phyloP scores from a whole-genome alignment of 2,113 vertebrate species.

The Cyprinus carpio region DNA sequence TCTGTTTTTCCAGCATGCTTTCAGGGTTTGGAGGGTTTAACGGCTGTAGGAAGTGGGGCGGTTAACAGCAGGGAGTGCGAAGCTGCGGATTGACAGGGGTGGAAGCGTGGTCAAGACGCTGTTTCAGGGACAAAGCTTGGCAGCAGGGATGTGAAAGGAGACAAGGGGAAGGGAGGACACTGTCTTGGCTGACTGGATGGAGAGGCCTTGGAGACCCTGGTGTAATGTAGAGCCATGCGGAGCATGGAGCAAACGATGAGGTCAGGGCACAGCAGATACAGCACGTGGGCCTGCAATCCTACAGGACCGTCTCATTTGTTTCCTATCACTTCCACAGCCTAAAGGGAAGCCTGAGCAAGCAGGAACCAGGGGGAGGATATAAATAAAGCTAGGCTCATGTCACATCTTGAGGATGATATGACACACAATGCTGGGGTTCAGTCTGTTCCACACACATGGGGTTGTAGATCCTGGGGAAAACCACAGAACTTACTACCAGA shows the following conservation, averaged over 20 bases:
- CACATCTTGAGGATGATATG: constrained; percentile 12
- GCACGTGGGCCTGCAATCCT: constrained; percentile 38
- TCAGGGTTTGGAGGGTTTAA: not conserved
- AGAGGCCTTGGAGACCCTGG: constrained; percentile 48
- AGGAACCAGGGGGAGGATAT: constrained; percentile 30
- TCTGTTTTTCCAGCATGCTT: constrained; percentile 35
- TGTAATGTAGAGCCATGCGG: constrained; percentile 45
- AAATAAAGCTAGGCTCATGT: constrained; percentile 35
- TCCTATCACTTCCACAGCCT: constrained; percentile 34
- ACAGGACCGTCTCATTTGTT: constrained; percentile 54
- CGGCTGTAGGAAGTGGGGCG: constrained; percentile 3
- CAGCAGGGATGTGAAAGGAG: not conserved
- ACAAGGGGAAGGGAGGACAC: constrained; percentile 24
- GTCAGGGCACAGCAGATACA: constrained; percentile 49
- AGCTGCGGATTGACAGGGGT: not conserved
- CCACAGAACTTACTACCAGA: too few relatives aligned
- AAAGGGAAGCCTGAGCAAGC: constrained; percentile 32
- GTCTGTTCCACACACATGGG: not conserved
- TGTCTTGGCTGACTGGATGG: constrained; percentile 38
- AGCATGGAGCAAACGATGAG: constrained; percentile 13
- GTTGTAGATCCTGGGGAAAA: not conserved
- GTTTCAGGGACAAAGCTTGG: not conserved
- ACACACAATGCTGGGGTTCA: not conserved
- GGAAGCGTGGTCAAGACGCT: constrained; percentile 12
- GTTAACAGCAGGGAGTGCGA: not conserved